phyloP scores from a whole-genome alignment of 2,888 invertebrate species.

The Drepanosiphum platanoidis region DNA sequence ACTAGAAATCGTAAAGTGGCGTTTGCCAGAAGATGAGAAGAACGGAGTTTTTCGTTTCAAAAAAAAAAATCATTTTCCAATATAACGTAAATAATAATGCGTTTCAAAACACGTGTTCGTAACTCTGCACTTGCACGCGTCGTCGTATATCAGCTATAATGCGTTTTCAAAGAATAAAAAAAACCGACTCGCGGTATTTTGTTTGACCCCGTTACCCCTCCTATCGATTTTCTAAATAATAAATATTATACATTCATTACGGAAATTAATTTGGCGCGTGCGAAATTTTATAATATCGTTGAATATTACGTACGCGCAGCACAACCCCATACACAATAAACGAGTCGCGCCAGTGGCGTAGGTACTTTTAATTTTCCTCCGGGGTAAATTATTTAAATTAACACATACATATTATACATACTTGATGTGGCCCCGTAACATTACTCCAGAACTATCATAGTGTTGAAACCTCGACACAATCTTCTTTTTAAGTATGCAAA shows the following conservation, averaged over 20 bases:
- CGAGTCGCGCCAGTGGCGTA: no score
- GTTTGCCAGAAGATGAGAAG: no score
- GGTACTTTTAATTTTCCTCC: no score
- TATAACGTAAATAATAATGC: neutral
- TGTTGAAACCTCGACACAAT: no score
- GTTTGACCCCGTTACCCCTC: neutral
- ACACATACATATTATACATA: no score
- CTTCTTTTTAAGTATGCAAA: no score
- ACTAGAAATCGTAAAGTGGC: no score
- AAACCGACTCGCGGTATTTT: neutral
- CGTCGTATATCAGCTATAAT: neutral
- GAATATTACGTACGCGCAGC: no score
- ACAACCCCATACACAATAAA: no score
- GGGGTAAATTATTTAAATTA: no score
- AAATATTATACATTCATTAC: conserved; percentile 3
- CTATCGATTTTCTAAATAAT: conserved; percentile 21
- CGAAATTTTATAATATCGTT: neutral
- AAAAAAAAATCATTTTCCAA: neutral
- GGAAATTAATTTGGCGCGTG: neutral
- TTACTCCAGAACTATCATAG: no score
- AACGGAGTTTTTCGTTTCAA: neutral
- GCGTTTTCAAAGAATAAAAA: neutral
- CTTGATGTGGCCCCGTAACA: no score
- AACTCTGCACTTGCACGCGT: neutral
- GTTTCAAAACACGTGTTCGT: neutral